Conservation (phyloP, 2,797 vertebrate species). For the Miichthys miiuy region DNA sequence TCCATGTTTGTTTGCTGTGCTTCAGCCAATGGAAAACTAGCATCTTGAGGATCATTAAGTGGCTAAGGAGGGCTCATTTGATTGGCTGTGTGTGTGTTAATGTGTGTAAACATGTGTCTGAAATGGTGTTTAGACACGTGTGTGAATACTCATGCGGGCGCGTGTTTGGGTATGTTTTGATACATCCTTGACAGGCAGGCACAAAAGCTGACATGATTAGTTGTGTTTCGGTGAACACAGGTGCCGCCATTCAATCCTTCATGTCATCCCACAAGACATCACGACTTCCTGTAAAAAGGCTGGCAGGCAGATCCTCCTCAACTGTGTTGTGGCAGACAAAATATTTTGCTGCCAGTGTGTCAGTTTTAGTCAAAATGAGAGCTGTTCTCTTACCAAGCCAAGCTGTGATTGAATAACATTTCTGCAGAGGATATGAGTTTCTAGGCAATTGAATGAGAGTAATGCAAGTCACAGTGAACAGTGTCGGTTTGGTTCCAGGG, state of each 20-base stretch:
- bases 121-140: slow-evolving; percentile 42
- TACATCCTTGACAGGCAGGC: slow-evolving; percentile 58
- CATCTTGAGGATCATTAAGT: slow-evolving; percentile 79
- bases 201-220: slow-evolving; percentile 67
- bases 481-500: slow-evolving; percentile 63
- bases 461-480: slow-evolving; percentile 54
- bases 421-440: slow-evolving; percentile 60
- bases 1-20: slow-evolving; percentile 78
- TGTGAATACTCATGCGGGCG: slow-evolving; percentile 26
- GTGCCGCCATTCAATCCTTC: slow-evolving; percentile 68
- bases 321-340: slow-evolving; percentile 54
- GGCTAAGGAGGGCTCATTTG: slow-evolving; percentile 70
- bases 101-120: slow-evolving; percentile 61
- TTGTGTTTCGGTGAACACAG: slow-evolving; percentile 60
- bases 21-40: slow-evolving; percentile 76
- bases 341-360: slow-evolving; percentile 58
- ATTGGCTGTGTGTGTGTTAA: slow-evolving; percentile 59
- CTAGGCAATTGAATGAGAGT: slow-evolving; percentile 58
- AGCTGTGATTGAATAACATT: slow-evolving; percentile 65
- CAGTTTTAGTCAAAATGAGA: slow-evolving; percentile 39
- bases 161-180: slow-evolving; percentile 49
- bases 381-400: slow-evolving; percentile 38
- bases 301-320: slow-evolving; percentile 56
- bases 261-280: slow-evolving; percentile 62
- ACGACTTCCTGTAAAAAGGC: slow-evolving; percentile 59